These are phyloP conservation scores for Tenebrio molitor DNA, from an alignment of 1,140 invertebrate genomes.

Conservation along the genomic window DNA sequence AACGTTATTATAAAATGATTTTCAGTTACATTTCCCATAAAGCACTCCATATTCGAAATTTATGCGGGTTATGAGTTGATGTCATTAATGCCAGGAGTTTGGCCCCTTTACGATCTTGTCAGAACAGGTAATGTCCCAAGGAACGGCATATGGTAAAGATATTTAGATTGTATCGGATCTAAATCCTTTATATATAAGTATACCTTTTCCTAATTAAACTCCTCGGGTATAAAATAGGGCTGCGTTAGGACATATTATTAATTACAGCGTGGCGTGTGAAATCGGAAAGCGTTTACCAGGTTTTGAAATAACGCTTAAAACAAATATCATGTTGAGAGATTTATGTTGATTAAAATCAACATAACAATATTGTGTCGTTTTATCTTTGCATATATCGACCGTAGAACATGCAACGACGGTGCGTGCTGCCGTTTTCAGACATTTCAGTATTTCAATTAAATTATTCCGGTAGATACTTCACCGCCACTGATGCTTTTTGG, in stretches of 20 bases:
- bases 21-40: neutral
- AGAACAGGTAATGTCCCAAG: neutral
- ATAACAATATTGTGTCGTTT: too few relatives aligned
- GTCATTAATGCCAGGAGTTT: neutral
- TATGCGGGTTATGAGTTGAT: neutral
- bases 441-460: neutral
- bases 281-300: too few relatives aligned
- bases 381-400: too few relatives aligned
- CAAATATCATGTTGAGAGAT: too few relatives aligned
- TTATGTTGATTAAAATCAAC: too few relatives aligned
- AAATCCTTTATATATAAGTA: neutral
- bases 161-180: neutral
- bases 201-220: neutral
- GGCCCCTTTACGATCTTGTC: neutral
- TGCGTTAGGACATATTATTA: neutral
- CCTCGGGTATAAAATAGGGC: neutral
- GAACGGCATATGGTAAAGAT: neutral
- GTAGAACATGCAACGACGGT: too few relatives aligned
- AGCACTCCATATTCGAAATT: neutral
- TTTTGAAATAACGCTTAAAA: too few relatives aligned
- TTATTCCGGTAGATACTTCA: conserved; percentile 5
- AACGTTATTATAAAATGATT: neutral
- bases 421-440: neutral
- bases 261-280: neutral
- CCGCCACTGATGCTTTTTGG: neutral